Evolutionary conservation across 2,113 vertebrate species (phyloP), one percentile per base, ranked within the genome.

Genomic region (Tursiops truncatus): DNA sequence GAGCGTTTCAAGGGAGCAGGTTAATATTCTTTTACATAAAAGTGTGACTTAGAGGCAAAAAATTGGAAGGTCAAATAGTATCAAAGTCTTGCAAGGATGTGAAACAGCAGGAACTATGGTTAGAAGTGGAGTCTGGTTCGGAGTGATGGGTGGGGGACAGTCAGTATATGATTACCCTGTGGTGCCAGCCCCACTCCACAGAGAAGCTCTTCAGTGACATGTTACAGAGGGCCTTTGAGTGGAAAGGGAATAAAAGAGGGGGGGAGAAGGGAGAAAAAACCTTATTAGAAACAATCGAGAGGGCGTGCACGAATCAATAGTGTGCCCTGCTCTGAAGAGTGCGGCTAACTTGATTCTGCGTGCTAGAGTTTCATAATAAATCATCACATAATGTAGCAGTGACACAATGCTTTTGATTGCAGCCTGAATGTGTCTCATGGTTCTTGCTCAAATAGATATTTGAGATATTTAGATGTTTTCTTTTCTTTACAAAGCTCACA

Each of bases 11-110:
- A 88, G 36, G 41, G 25, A 92, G 20, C 33, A 70, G 1, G 67
- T 94, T 93, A 80, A 58, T 76, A 67, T 63, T 89, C 14, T 70
- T 96, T 86, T 89, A 62, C 38, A 63, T 74, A 63, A 96, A 82
- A 77, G 50, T 7, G 60, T 81, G 53, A 93, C 13, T 83, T 56
- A 85, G 50, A 93, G 68, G 47, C 25, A 81, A 60, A 94, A 53
- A 41, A 18, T 84, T 38, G 77, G 73, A 70, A 94, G 94, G 36
- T 81, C 53, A 82, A 58, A 31, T 67, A 62, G 56, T 53, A 10
- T 23, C 8, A 23, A 62, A 83, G 18, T 1, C 62, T 60, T 26
- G 21, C 25, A 23, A 88, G 65, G 20, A 23, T 14, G 47, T 50
- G 44, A 81, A 65, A n/a, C 2, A 15, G 17, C 1, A 0, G 63